These are phyloP conservation scores for Spialia ferax DNA, from an alignment of 2,888 invertebrate genomes.

Conservation along the genomic window DNA sequence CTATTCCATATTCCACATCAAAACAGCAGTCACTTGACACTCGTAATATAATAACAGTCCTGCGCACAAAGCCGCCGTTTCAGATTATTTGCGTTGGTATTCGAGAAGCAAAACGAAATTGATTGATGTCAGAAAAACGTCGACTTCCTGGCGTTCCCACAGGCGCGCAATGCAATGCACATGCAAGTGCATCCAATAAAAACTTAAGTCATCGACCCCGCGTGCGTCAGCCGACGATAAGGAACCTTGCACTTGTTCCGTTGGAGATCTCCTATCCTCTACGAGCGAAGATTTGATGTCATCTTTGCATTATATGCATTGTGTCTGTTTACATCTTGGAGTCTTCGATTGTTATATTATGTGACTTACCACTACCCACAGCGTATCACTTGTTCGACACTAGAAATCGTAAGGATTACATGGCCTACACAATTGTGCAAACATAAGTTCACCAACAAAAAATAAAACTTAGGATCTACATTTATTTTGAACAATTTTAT, in stretches of 20 bases:
- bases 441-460: no score
- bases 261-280: constrained; percentile 31
- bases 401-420: no score
- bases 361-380: no score
- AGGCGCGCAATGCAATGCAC: constrained; percentile 64
- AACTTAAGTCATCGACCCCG: constrained; percentile 78
- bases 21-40: neutral
- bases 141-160: constrained; percentile 74
- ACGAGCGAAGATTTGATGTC: constrained; percentile 1
- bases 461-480: no score
- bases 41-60: constrained; percentile 11
- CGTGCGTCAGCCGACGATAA: constrained; percentile 78
- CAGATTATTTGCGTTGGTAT: constrained; percentile 32
- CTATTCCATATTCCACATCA: no score
- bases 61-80: constrained; percentile 25
- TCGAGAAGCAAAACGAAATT: constrained; percentile 37
- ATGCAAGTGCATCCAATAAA: constrained; percentile 72
- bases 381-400: neutral
- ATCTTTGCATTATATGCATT: neutral
- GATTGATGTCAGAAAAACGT: constrained; percentile 45
- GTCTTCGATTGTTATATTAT: no score
- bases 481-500: no score
- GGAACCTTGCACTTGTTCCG: constrained; percentile 66
- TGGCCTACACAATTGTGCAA: no score
- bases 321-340: no score